Conservation (phyloP, 2,888 invertebrate genomes). For the Drosophila pegasa region DNA sequence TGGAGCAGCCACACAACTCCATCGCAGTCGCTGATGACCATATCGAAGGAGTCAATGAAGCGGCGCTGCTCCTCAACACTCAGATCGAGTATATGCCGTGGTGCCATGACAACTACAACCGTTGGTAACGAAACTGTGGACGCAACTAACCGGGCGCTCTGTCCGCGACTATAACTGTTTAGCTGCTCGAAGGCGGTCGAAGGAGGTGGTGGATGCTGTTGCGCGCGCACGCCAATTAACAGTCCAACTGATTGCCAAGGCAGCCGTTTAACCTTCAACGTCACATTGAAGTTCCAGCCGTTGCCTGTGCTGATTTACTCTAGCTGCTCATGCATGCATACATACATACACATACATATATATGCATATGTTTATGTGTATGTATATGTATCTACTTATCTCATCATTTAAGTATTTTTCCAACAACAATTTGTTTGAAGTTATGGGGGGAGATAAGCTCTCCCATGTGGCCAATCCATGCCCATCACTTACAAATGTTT, state of each 20-base stretch:
- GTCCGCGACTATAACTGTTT: slow-evolving; percentile 17
- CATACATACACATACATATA: neutral
- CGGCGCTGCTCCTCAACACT: slow-evolving; percentile 73
- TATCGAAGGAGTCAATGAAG: slow-evolving; percentile 86
- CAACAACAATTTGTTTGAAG: neutral
- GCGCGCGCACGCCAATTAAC: slow-evolving; percentile 65
- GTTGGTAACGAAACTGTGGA: slow-evolving; percentile 15
- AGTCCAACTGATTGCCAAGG: slow-evolving; percentile 33
- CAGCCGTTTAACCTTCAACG: slow-evolving; percentile 64
- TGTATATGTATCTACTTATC: slow-evolving; percentile 24
- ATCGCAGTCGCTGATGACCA: slow-evolving; percentile 87
- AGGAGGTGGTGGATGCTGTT: slow-evolving; percentile 38
- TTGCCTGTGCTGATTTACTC: slow-evolving; percentile 7
- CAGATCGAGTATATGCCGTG: slow-evolving; percentile 75
- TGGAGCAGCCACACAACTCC: slow-evolving; percentile 85
- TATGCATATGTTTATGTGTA: neutral
- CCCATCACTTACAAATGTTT: neutral
- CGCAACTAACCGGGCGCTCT: slow-evolving; percentile 18
- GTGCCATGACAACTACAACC: slow-evolving; percentile 36
- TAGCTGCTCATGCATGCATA: neutral
- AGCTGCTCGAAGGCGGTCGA: slow-evolving; percentile 1
- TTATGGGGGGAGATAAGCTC: slow-evolving; percentile 24
- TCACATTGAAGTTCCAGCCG: slow-evolving; percentile 55
- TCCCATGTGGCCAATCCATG: slow-evolving; percentile 3
- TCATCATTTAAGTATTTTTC: slow-evolving; percentile 19